phyloP scores from a whole-genome alignment of 2,888 invertebrate genomes.

The Limenitis camilla region DNA sequence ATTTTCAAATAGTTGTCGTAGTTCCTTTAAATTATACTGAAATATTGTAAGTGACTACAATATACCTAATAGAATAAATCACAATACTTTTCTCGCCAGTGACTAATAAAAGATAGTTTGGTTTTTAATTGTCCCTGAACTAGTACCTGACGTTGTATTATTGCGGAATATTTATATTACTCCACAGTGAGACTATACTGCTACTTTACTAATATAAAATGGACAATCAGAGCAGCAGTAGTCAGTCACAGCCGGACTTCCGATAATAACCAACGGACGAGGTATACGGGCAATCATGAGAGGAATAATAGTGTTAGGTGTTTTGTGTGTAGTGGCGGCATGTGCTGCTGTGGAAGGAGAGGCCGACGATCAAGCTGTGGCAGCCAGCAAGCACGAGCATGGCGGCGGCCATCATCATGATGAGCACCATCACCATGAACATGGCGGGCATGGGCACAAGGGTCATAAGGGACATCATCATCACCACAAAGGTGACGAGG shows the following conservation, averaged over 20 bases:
- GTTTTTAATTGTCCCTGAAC: constrained; percentile 55
- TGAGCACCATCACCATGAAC: constrained; percentile 78
- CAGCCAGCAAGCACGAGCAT: constrained; percentile 71
- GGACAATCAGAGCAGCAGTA: constrained; percentile 49
- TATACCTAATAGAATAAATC: neutral
- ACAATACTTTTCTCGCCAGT: neutral
- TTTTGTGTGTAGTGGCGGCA: constrained; percentile 51
- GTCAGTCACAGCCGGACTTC: constrained; percentile 63
- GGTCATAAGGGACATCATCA: constrained; percentile 84
- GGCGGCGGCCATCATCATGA: constrained; percentile 81
- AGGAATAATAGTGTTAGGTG: constrained; percentile 49
- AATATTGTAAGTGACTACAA: too few relatives aligned
- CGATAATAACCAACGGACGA: constrained; percentile 35
- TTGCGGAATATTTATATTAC: constrained; percentile 63
- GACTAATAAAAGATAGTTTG: constrained; percentile 20
- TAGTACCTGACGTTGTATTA: constrained; percentile 40
- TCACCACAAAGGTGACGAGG: constrained; percentile 84
- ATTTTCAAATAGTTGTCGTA: too few relatives aligned
- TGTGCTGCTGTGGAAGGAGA: constrained; percentile 46
- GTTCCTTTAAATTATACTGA: too few relatives aligned
- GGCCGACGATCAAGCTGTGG: constrained; percentile 59
- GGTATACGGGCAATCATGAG: constrained; percentile 41
- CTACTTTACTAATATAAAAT: constrained; percentile 58
- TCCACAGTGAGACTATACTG: constrained; percentile 46
- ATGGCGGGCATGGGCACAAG: constrained; percentile 84